phyloP scores from a whole-genome alignment of 1,140 invertebrate genomes.

The Drosophila kanapiae region DNA sequence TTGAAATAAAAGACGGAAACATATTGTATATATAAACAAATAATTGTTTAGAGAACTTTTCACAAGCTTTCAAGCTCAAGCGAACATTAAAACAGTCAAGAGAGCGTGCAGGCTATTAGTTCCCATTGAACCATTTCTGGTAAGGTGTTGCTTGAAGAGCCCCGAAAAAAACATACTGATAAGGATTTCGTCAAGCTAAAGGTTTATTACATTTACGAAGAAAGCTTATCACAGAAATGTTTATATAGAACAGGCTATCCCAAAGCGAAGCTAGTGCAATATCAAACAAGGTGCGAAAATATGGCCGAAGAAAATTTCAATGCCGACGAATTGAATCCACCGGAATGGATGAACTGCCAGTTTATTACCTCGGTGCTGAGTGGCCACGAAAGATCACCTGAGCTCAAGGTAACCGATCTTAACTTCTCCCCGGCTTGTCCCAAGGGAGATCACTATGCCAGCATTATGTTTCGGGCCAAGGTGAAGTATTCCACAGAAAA shows the following conservation, averaged over 20 bases:
- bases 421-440: constrained; percentile 54
- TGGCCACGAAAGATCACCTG: constrained; percentile 21
- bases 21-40: neutral
- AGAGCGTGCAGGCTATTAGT: neutral
- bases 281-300: neutral
- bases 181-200: constrained; percentile 11
- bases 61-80: constrained; percentile 3
- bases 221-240: neutral
- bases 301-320: constrained; percentile 10
- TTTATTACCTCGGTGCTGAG: constrained; percentile 57
- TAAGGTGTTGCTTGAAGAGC: constrained; percentile 4
- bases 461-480: constrained; percentile 67
- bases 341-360: constrained; percentile 27
- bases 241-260: neutral
- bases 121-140: neutral
- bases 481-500: constrained; percentile 24
- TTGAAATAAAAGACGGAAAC: neutral
- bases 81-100: neutral
- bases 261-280: neutral
- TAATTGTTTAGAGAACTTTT: neutral
- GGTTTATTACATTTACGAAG: neutral
- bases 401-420: constrained; percentile 26
- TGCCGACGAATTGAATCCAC: constrained; percentile 9
- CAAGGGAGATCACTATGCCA: constrained; percentile 79
- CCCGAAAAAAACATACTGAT: neutral